Evolutionary conservation across 64 coral and sea anemone species (phyloP), one percentile per base, ranked within the genome.

Genomic region (Stichodactyla mertensii): DNA sequence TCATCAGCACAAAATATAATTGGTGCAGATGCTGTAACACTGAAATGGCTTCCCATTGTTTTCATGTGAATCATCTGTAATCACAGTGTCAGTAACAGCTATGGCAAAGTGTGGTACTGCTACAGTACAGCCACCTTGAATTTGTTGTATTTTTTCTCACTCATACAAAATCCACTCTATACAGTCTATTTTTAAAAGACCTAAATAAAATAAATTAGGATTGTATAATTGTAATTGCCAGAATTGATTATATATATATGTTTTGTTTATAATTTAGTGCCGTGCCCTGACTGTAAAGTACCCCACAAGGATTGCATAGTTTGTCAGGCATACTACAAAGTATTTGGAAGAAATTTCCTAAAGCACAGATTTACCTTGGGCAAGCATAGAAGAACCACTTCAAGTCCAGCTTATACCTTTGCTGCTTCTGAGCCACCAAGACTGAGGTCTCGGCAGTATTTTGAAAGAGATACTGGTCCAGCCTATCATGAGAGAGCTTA

Each of bases 291-390:
- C 31, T 99, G 97, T 52, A 88, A 92, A 83, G 83, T 91, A 8
- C 97, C 97, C 64, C 97, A 95, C 77, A 99, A 92, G 88, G 93
- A 99, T 27, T 99, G 97, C 61, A 52, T 99, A 54, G 97, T 99
- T 11, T 99, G 97, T 80, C 97, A 95, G 86, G 97, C 97, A 0
- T 99, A 99, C 58, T 81, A 87, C 52, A 99, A 99, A 92, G 97
- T 99, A 6, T 99, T 92, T 80, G 97, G 97, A n/a, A 92, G 70
- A 45, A 93, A 99, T 18, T 99, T 99, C 45, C 67, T 99, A 20
- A 94, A 95, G 83, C 83, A 99, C 79, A 70, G 97, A 13, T 99
- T 99, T 71, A 85, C 87, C 10, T 69, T 80, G 18, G 86, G 15
- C 16, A 57, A 58, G 19, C 97, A 95, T 27, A 71, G 61, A 22